Conservation (phyloP, 92 coral and sea anemone species). For the Isaurus tuberculatus region DNA sequence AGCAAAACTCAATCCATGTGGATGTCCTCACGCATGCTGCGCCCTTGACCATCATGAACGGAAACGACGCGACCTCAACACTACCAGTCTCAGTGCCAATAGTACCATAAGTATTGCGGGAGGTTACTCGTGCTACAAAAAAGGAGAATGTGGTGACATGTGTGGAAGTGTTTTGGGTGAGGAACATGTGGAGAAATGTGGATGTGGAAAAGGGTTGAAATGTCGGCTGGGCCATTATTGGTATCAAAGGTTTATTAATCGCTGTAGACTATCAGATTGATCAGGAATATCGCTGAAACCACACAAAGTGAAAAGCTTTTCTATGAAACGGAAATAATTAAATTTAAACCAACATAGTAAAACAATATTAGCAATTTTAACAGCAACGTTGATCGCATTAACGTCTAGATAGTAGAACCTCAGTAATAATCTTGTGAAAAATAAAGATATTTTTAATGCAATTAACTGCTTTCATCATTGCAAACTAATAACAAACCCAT, state of each 20-base stretch:
- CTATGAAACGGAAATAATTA: too few species aligned
- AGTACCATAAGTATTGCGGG: too few species aligned
- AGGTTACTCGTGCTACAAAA: constrained; percentile 28
- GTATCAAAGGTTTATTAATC: constrained; percentile 19
- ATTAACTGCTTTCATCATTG: too few species aligned
- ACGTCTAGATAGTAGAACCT: too few species aligned
- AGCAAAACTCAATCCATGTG: constrained; percentile 4
- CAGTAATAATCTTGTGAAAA: too few species aligned
- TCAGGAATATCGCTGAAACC: neutral
- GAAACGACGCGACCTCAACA: constrained; percentile 25
- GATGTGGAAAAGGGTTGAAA: constrained; percentile 10
- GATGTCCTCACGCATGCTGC: constrained; percentile 29
- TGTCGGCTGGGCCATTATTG: constrained; percentile 13
- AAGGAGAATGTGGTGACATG: constrained; percentile 30
- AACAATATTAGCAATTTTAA: too few species aligned
- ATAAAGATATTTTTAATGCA: too few species aligned
- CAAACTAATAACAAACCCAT: too few species aligned
- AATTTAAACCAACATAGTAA: too few species aligned
- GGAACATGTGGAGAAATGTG: constrained; percentile 31
- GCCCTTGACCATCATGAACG: constrained; percentile 24
- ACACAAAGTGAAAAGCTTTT: too few species aligned
- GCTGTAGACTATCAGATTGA: constrained; percentile 1
- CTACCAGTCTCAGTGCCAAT: too few species aligned
- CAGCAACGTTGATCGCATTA: too few species aligned
- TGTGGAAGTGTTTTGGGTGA: constrained; percentile 39